phyloP scores from a whole-genome alignment of 2,797 vertebrate species.

The Ptychobarbus kaznakovi region DNA sequence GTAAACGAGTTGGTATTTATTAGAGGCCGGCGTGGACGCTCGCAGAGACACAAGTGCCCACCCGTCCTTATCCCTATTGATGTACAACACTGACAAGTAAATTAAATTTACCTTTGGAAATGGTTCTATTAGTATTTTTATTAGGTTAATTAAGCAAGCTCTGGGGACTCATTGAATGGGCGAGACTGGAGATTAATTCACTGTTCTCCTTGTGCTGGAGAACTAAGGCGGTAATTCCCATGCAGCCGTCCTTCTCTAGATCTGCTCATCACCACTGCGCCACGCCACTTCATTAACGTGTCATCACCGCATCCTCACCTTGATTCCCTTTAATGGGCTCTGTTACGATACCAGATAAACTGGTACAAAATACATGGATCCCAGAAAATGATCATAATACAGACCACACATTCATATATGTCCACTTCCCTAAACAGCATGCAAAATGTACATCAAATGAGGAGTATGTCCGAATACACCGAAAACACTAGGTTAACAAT shows the following conservation, averaged over 20 bases:
- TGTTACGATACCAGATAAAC: neutral
- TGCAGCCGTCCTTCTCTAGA: slow-evolving; percentile 54
- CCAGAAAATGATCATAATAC: neutral
- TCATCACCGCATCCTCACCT: slow-evolving; percentile 10
- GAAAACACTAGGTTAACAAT: too few species aligned
- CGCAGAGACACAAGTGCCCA: slow-evolving; percentile 72
- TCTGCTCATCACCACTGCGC: slow-evolving; percentile 33
- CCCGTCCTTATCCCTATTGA: slow-evolving; percentile 81
- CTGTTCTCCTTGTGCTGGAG: slow-evolving; percentile 64
- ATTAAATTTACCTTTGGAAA: slow-evolving; percentile 96
- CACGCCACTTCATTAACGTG: slow-evolving; percentile 62
- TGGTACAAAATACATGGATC: neutral
- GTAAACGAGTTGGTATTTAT: slow-evolving; percentile 66
- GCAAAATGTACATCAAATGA: neutral
- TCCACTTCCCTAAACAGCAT: neutral
- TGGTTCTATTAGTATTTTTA: slow-evolving; percentile 95
- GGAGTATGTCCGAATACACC: neutral
- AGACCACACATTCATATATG: neutral
- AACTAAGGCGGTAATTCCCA: slow-evolving; percentile 64
- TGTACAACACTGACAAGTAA: slow-evolving; percentile 91
- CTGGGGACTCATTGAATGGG: slow-evolving; percentile 88
- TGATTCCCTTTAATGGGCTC: slow-evolving; percentile 28
- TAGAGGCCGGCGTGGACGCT: slow-evolving; percentile 55
- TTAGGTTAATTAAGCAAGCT: slow-evolving; percentile 94
- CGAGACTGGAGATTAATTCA: slow-evolving; percentile 77